phyloP scores from a whole-genome alignment of 2,113 vertebrate genomes.

The Eolophus roseicapilla region DNA sequence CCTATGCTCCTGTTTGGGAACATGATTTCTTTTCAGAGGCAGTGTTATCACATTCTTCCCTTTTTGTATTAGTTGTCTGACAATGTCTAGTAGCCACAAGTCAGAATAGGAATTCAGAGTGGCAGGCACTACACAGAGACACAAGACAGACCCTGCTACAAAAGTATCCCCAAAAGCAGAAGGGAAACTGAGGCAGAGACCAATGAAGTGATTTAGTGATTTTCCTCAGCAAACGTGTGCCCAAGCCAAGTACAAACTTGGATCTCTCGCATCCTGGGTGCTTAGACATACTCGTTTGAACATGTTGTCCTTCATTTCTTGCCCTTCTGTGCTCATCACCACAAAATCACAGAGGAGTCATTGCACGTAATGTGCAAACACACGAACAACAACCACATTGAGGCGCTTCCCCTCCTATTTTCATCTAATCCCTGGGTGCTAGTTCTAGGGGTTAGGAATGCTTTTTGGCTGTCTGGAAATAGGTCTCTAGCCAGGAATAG shows the following conservation, averaged over 20 bases:
- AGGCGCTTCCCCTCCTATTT: constrained; percentile 12
- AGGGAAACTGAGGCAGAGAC: neutral
- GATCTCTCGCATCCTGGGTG: neutral
- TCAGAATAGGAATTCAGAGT: neutral
- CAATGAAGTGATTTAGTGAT: neutral
- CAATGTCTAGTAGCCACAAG: neutral
- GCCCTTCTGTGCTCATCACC: neutral
- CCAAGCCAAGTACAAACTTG: neutral
- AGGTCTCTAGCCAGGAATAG: constrained; percentile 65
- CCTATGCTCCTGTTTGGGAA: neutral
- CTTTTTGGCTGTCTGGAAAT: constrained; percentile 58
- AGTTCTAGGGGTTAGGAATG: constrained; percentile 57
- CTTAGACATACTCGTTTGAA: neutral
- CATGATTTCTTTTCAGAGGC: neutral
- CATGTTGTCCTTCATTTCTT: neutral
- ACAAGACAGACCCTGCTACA: neutral
- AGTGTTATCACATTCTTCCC: neutral
- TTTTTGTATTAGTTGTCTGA: neutral
- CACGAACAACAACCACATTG: neutral
- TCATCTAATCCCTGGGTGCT: constrained; percentile 1
- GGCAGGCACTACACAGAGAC: neutral
- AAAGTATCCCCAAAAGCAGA: neutral
- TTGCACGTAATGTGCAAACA: neutral
- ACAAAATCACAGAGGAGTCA: neutral
- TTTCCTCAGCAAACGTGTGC: neutral